Conservation (phyloP, 2,797 vertebrate species). For the Mallotus villosus region DNA sequence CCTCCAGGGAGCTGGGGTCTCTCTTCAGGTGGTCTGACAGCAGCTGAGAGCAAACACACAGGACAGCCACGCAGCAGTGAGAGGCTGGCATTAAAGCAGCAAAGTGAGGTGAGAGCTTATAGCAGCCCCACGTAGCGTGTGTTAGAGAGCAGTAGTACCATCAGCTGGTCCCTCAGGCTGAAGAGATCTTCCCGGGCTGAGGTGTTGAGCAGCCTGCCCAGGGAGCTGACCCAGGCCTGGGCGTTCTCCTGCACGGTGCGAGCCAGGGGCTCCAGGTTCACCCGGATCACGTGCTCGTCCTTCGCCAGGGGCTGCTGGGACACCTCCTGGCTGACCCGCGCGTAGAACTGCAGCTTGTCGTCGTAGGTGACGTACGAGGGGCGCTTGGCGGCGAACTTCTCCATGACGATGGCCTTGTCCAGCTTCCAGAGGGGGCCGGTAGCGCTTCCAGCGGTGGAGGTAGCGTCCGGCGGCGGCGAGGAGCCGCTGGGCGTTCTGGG, state of each 20-base stretch:
- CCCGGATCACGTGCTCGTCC: constrained; percentile 79
- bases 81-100: background rate
- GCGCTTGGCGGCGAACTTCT: constrained; percentile 84
- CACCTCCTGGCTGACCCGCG: constrained; percentile 74
- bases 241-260: constrained; percentile 76
- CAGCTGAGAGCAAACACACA: constrained; percentile 62
- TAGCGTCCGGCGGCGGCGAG: constrained; percentile 74
- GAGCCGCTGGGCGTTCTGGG: constrained; percentile 79
- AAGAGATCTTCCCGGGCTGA: constrained; percentile 81
- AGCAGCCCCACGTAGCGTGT: no score
- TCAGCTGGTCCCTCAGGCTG: constrained; percentile 78
- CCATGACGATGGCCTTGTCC: constrained; percentile 81
- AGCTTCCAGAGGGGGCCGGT: constrained; percentile 84
- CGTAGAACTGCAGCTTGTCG: constrained; percentile 85
- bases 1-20: constrained; percentile 78
- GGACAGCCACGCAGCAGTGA: constrained; percentile 3
- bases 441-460: constrained; percentile 84
- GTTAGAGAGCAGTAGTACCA: constrained; percentile 66
- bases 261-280: constrained; percentile 82
- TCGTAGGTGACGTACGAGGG: constrained; percentile 84
- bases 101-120: no score
- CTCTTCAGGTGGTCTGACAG: constrained; percentile 74
- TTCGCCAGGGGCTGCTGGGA: constrained; percentile 71
- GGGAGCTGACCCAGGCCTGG: constrained; percentile 81
- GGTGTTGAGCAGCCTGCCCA: constrained; percentile 84